phyloP scores from a whole-genome alignment of 2,888 invertebrate genomes.

The Acleris laterana region DNA sequence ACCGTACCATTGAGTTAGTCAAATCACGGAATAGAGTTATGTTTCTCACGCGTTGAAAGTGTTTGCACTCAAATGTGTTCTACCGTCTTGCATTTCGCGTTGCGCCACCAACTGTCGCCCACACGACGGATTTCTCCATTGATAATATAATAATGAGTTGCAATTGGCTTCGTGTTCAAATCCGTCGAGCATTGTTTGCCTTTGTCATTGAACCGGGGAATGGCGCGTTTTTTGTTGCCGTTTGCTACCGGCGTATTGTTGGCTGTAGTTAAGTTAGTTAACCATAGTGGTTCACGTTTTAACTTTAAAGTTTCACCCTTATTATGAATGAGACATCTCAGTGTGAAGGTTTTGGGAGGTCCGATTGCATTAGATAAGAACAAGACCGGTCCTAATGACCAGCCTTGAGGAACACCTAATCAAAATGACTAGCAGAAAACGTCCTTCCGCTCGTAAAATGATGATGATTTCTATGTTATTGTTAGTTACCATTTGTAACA shows the following conservation, averaged over 20 bases:
- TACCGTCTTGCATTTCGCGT: constrained; percentile 60
- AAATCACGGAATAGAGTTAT: constrained; percentile 11
- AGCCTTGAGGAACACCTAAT: too few species aligned
- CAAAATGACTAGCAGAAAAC: too few species aligned
- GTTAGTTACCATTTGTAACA: constrained; percentile 7
- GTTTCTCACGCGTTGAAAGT: constrained; percentile 30
- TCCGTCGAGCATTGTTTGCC: constrained; percentile 66
- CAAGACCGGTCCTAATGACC: too few species aligned
- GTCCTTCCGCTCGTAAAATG: too few species aligned
- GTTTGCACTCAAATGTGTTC: constrained; percentile 62
- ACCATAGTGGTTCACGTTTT: constrained; percentile 42
- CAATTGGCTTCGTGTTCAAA: constrained; percentile 62
- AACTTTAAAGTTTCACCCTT: constrained; percentile 36
- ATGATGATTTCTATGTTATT: too few species aligned
- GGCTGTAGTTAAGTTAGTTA: constrained; percentile 35
- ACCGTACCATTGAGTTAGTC: too few species aligned
- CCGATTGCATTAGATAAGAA: too few species aligned
- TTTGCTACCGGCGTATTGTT: constrained; percentile 49
- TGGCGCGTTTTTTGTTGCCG: constrained; percentile 55
- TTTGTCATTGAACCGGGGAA: constrained; percentile 71
- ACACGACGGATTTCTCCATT: constrained; percentile 76
- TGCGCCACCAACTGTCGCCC: constrained; percentile 66
- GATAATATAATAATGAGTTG: constrained; percentile 66
- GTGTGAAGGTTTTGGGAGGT: not conserved
- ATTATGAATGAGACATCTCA: not conserved